Evolutionary conservation across 2,113 vertebrate species (phyloP), one percentile per base, ranked within the genome.

Genomic region (Thamnophis sirtalis): DNA sequence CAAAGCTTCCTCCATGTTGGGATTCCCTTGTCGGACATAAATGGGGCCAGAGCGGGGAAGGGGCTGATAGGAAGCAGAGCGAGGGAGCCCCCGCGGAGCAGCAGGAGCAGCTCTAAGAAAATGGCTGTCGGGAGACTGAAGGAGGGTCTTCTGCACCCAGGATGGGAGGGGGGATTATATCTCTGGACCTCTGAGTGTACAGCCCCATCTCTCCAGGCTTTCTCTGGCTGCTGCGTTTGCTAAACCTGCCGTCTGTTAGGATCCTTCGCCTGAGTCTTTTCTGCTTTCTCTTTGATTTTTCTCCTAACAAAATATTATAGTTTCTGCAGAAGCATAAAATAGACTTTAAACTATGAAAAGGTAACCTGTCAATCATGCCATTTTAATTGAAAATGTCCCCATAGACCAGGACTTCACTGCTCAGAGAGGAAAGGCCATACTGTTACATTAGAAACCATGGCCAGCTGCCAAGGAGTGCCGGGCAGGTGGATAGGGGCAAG

Each of bases 221-320:
- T 38, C 21, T 5, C 1, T 60, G 49, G 68, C 49, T 9, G 17
- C 60, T 43, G 9, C 5, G 4, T 55, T 90, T 89, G 63, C 88
- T 84, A 19, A 48, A 10, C 48, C 56, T 94, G 54, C 7, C 90
- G 51, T 63, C 88, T 85, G 17, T 7, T 6, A 38, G 33, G 15
- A 43, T 19, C 15, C 68, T 33, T 1, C n/a, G 13, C 50, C 0
- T 1, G 0, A 0, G 13, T 8, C 33, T 48, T 55, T 55, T n/a
- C 15, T n/a, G 90, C 17, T 22, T 49, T 28, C 33, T 87, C 53
- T 86, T 26, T 26, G 6, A 0, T 21, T 7, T 85, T 88, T 73
- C 3, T 73, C 2, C 21, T 91, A 9, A 84, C 68, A 89, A 91
- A 90, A 95, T 91, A 95, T 93, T 49, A 95, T 93, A 38, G 92